Conservation (phyloP, 2,888 invertebrate genomes). For the Acheta domesticus region DNA sequence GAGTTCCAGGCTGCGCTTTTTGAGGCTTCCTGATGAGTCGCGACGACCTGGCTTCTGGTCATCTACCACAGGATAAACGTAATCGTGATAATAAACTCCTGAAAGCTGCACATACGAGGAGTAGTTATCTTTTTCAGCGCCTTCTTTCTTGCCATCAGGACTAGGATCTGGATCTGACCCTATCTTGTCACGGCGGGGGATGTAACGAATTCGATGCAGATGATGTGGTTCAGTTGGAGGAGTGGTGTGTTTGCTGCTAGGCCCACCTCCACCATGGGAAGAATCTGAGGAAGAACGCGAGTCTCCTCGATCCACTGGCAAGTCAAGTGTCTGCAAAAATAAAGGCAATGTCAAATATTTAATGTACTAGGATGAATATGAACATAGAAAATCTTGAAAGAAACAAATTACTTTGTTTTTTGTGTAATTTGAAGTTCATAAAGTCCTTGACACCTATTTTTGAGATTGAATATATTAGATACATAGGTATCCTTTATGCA, state of each 20-base stretch:
- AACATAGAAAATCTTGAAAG: neutral
- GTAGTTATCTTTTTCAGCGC: constrained; percentile 57
- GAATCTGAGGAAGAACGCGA: constrained; percentile 73
- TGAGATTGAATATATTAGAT: too few species aligned
- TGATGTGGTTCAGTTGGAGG: constrained; percentile 45
- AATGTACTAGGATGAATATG: neutral
- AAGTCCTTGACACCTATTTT: neutral
- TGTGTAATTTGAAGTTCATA: neutral
- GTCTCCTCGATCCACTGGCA: constrained; percentile 76
- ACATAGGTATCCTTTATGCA: too few species aligned
- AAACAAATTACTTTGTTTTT: neutral
- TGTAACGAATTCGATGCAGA: constrained; percentile 61
- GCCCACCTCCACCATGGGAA: constrained; percentile 50
- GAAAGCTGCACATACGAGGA: constrained; percentile 83
- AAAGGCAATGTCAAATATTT: constrained; percentile 18
- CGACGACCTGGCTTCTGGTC: constrained; percentile 49
- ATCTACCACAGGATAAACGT: constrained; percentile 76
- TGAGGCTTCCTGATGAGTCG: constrained; percentile 59
- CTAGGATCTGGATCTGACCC: constrained; percentile 40
- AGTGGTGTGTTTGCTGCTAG: constrained; percentile 36
- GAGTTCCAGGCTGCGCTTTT: constrained; percentile 60
- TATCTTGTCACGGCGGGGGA: constrained; percentile 50
- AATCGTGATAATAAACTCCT: constrained; percentile 78
- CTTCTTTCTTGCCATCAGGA: constrained; percentile 41
- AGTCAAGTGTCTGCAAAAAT: constrained; percentile 73